Evolutionary conservation across 2,113 vertebrate genomes (phyloP).

Genomic region (Lagopus leucura): DNA sequence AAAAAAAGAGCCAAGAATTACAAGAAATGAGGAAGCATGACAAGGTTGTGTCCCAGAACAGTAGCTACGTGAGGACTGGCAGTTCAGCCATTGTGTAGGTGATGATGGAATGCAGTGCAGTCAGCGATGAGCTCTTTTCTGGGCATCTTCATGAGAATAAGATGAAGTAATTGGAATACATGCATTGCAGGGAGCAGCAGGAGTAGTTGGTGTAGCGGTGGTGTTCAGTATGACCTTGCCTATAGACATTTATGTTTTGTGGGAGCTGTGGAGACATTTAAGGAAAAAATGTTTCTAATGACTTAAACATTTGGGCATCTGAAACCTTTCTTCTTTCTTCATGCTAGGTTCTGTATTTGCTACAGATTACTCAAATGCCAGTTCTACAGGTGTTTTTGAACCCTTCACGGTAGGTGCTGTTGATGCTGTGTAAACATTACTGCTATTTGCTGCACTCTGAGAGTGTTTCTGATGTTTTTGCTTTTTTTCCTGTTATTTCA

Average conservation of each 20-base stretch:
- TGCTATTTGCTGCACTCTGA: neutral
- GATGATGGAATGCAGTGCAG: neutral
- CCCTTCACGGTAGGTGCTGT: constrained; percentile 84
- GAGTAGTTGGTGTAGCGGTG: neutral
- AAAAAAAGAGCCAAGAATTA: neutral
- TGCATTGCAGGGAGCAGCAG: neutral
- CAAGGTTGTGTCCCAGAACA: neutral
- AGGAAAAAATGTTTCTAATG: neutral
- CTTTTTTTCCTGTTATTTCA: constrained; percentile 64
- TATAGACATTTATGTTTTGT: neutral
- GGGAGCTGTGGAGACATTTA: neutral
- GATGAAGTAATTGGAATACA: neutral
- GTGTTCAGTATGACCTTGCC: neutral
- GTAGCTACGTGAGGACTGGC: neutral
- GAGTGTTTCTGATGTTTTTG: neutral
- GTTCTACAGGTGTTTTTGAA: constrained; percentile 92
- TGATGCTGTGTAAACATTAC: neutral
- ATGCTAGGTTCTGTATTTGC: constrained; percentile 86
- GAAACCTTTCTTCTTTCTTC: constrained; percentile 13
- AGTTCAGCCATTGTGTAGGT: neutral
- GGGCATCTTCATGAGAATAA: neutral
- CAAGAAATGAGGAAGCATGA: neutral
- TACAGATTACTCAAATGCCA: constrained; percentile 97
- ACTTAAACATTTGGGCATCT: neutral
- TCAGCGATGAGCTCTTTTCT: neutral